Evolutionary conservation across 2,797 vertebrate genomes (phyloP), one percentile per base, ranked within the genome.

Genomic region (Brachymystax lenok): DNA sequence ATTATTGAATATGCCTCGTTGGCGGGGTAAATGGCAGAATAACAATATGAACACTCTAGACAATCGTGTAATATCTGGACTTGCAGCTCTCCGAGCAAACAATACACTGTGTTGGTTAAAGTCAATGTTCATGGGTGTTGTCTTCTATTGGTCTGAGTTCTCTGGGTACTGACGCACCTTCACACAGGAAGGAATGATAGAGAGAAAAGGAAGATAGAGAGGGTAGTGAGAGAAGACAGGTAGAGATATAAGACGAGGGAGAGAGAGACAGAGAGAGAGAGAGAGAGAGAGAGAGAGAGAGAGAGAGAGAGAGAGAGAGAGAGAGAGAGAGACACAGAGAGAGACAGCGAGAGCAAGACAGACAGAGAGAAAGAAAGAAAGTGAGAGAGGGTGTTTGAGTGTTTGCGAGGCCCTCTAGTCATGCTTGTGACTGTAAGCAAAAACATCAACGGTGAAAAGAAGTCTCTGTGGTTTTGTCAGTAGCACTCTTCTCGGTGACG

Each of bases 301-400:
- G 16, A 17, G 59, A 52, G 46, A 19, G 3, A 17, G 59, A 21
- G 40, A 61, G 24, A 2, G 1, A 35, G 17, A 21, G 21, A 17
- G 27, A 46, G 61, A 64, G 24, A 16, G n/a, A 27, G 16, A 12
- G 35, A 74, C 13, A 35, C 8, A 46, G 7, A 27, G 21, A 17
- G 19, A 69, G 69, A 71, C 1, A 46, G 16, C 33, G n/a, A 28
- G 27, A 16, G 5, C 8, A 0, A 24, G 21, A 67, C 10, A 67
- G 64, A 30, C 21, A 67, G 12, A 67, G 64, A 30, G 64, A 67
- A 27, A 67, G 64, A 17, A 30, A 69, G 67, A 35, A 30, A 63
- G 75, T 79, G 75, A 79, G 40, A n/a, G 73, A 77, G 79, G 46
- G 56, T 72, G 76, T 71, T 24, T 24, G 24, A 24, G 24, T 24